phyloP scores from a whole-genome alignment of 2,888 invertebrate genomes.

The Ichneumon xanthorius region DNA sequence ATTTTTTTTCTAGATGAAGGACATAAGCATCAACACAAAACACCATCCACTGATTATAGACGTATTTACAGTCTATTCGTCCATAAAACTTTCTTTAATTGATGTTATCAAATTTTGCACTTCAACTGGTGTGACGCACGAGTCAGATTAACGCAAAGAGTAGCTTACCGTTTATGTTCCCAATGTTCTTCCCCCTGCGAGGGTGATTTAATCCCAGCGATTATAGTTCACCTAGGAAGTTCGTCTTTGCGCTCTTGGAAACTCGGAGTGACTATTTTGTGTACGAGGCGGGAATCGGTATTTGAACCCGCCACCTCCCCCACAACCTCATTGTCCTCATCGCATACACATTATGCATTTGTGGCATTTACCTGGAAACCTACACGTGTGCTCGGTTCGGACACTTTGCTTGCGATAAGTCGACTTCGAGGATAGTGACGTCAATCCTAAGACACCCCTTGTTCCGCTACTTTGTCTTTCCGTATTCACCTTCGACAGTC shows the following conservation, averaged over 20 bases:
- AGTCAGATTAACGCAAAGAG: background rate
- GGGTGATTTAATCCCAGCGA: background rate
- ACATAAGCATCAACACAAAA: no score
- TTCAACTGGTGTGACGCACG: no score
- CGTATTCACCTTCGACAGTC: no score
- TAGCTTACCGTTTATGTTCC: background rate
- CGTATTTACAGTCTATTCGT: no score
- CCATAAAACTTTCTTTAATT: no score
- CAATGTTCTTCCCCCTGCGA: background rate
- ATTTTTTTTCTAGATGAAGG: no score
- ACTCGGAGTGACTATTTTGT: conserved; percentile 51
- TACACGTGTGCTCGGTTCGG: conserved; percentile 3
- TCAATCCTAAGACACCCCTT: no score
- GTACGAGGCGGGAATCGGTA: conserved; percentile 39
- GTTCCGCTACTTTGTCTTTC: no score
- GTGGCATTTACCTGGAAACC: background rate
- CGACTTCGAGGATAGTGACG: no score
- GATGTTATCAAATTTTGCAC: no score
- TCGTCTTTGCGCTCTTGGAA: conserved; percentile 52
- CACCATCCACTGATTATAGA: no score
- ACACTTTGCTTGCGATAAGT: conserved; percentile 43
- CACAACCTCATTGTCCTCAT: conserved; percentile 10
- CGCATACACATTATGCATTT: background rate
- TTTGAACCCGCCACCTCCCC: conserved; percentile 58
- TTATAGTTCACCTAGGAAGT: conserved; percentile 2